Conservation (phyloP, 2,888 invertebrate species). For the Scaptomyza reducta region DNA sequence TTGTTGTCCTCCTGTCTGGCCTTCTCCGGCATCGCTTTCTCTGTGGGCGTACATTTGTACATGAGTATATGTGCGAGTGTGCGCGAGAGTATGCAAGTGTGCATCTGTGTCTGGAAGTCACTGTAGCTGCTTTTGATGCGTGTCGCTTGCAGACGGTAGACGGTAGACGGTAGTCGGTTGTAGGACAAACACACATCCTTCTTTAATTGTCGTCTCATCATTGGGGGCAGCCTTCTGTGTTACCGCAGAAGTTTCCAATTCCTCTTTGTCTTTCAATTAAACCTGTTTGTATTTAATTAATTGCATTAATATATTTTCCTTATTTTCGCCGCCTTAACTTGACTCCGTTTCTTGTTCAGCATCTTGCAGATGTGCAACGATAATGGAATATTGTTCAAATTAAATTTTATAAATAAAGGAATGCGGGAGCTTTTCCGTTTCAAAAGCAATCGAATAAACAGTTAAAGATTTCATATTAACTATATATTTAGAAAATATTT, state of each 20-base stretch:
- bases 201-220: slow-evolving; percentile 67
- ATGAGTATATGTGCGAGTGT: slow-evolving; percentile 9
- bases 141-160: slow-evolving; percentile 51
- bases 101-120: slow-evolving; percentile 53
- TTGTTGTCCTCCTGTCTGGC: slow-evolving; percentile 17
- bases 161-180: slow-evolving; percentile 43
- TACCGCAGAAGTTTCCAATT: slow-evolving; percentile 28
- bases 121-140: slow-evolving; percentile 61
- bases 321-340: slow-evolving; percentile 43
- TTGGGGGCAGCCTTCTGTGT: slow-evolving; percentile 16
- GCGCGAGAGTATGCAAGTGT: neutral
- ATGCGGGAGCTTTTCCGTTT: too few species aligned
- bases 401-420: neutral
- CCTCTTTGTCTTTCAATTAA: slow-evolving; percentile 62
- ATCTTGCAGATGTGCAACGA: slow-evolving; percentile 5
- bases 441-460: too few species aligned
- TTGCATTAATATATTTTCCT: slow-evolving; percentile 70
- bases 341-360: neutral
- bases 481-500: too few species aligned
- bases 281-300: slow-evolving; percentile 73
- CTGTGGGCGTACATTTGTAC: slow-evolving; percentile 20
- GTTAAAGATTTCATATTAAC: too few species aligned
- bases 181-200: slow-evolving; percentile 53
- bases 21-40: slow-evolving; percentile 18
- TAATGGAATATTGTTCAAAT: neutral